phyloP scores from a whole-genome alignment of 2,113 vertebrate genomes.

The Lamprologus callipterus region DNA sequence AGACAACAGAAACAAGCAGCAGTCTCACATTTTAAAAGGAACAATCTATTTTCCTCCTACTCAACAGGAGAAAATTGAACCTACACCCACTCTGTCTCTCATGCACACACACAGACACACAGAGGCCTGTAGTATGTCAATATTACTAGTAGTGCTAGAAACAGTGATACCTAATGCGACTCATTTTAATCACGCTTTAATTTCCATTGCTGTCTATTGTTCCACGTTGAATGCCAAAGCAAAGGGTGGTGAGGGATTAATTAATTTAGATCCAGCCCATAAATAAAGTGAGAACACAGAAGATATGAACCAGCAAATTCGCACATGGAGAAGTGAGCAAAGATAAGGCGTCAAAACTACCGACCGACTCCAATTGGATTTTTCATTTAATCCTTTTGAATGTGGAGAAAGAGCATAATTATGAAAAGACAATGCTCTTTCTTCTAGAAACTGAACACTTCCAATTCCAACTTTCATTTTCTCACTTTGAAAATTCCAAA shows the following conservation, averaged over 20 bases:
- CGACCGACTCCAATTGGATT: slow-evolving; percentile 20
- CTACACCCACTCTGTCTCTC: background rate
- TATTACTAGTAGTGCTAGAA: background rate
- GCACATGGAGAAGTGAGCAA: background rate
- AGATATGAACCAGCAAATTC: slow-evolving; percentile 20
- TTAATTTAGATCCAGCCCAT: slow-evolving; percentile 1
- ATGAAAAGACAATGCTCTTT: slow-evolving; percentile 19
- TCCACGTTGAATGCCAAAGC: background rate
- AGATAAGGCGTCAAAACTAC: slow-evolving; percentile 20
- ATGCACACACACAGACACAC: background rate
- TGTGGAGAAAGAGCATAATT: slow-evolving; percentile 11
- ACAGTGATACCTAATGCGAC: background rate
- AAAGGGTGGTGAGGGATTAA: background rate
- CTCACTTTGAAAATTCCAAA: background rate
- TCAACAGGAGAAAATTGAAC: background rate
- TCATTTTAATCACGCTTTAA: background rate
- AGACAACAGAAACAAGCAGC: background rate
- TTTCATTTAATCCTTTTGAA: slow-evolving; percentile 16
- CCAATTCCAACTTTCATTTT: background rate
- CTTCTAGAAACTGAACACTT: slow-evolving; percentile 5
- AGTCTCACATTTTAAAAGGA: background rate
- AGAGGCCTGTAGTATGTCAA: background rate
- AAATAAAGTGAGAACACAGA: slow-evolving; percentile 18
- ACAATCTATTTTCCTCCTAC: background rate
- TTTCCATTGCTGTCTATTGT: background rate